Conservation (phyloP, 2,113 vertebrate genomes). For the Oxygymnocypris stewartii region DNA sequence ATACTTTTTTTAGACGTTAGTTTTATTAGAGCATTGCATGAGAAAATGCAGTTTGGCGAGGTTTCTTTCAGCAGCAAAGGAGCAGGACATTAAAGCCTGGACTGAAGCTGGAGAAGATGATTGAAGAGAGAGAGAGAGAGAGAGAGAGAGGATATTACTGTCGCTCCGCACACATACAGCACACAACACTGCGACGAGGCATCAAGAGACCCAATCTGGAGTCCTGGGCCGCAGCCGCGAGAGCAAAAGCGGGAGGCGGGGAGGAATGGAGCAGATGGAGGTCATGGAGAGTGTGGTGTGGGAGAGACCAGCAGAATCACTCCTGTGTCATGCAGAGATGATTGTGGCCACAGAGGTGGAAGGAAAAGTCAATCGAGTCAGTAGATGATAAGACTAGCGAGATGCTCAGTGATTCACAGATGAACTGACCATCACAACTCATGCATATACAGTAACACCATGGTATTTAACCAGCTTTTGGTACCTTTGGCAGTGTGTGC, state of each 20-base stretch:
- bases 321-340: not conserved
- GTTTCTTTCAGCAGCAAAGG: not conserved
- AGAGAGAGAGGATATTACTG: not conserved
- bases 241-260: not conserved
- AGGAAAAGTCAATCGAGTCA: not conserved
- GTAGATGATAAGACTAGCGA: not conserved
- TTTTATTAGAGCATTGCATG: not conserved
- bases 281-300: conserved; percentile 29
- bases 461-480: too few relatives aligned
- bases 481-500: too few relatives aligned
- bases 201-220: not conserved
- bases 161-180: not conserved
- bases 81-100: not conserved
- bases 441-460: not conserved
- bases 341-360: not conserved
- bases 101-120: not conserved
- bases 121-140: not conserved
- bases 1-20: not conserved
- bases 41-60: not conserved
- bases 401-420: not conserved
- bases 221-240: not conserved
- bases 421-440: not conserved
- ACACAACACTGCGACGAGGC: not conserved
- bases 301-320: conserved; percentile 5
- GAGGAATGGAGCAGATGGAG: conserved; percentile 17